Base-by-base conservation (phyloP, 2,888 invertebrate species). In the Scaptomyza polygonia region DNA sequence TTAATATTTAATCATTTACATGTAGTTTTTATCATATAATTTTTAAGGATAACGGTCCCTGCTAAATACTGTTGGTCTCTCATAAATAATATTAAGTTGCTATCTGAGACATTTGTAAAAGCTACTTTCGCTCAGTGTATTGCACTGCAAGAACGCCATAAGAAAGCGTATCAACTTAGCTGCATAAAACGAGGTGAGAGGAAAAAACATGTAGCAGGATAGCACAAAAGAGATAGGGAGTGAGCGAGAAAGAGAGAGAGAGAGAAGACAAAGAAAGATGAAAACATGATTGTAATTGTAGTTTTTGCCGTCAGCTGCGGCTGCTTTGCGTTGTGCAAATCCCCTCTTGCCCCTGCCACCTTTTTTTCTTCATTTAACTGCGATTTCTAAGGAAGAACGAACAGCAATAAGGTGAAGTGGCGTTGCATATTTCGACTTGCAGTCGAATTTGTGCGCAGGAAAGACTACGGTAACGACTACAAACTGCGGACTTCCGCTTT, bases 401-500 rank as follows among this genome's bases (percentile, higher is more conserved):
- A 40, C 34, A 40, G 25, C 6, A n/a, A n/a, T n/a, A 16, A 52
- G 48, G 47, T 25, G 11, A 73, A 68, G 34, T 78, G 48, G 68
- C 69, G 67, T 72, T 81, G 88, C 81, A 81, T 79, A 81, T 86
- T 84, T 86, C 56, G 62, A 52, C 29, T 45, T 48, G 66, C n/a
- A 66, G 67, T 52, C 53, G 34, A 48, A 68, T 47, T 43, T 39
- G 36, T 29, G 42, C 30, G 40, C 29, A 42, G 57, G 51, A 32
- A 62, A 53, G 43, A 43, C 72, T 71, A 45, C n/a, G 32, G 52
- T 45, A 72, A 73, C 56, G 78, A 73, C 69, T 74, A 63, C 85
- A 85, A 83, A 86, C 87, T 84, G 84, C 81, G 79, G 62, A 88
- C 82, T 83, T 83, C 82, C 82, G 88, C 47, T 74, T 44, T 57